These are phyloP conservation scores for Belgica antarctica DNA, from an alignment of 2,888 invertebrate genomes.

Conservation along the genomic window DNA sequence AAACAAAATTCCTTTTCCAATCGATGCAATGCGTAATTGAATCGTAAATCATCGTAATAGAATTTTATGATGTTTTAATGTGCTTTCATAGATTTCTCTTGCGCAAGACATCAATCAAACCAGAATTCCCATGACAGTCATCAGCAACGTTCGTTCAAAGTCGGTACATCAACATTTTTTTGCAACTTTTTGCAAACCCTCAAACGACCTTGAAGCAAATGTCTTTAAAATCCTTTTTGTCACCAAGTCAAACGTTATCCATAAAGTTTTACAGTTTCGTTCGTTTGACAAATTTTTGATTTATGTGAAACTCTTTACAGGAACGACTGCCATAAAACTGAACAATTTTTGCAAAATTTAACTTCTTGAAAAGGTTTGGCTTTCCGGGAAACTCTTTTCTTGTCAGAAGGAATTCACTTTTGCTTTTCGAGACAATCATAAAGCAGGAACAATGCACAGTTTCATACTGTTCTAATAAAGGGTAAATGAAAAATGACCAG, in stretches of 20 bases:
- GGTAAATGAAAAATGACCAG: constrained; percentile 19
- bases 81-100: constrained; percentile 46
- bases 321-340: neutral
- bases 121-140: neutral
- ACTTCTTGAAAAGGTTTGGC: constrained; percentile 31
- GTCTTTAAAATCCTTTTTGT: neutral
- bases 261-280: neutral
- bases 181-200: constrained; percentile 6
- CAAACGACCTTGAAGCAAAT: neutral
- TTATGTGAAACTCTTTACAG: too few relatives aligned
- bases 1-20: neutral
- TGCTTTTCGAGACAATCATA: neutral
- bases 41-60: constrained; percentile 47
- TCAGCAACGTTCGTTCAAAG: too few relatives aligned
- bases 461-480: constrained; percentile 10
- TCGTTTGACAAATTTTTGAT: neutral
- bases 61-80: constrained; percentile 47
- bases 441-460: neutral
- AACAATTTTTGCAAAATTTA: constrained; percentile 15
- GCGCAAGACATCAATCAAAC: constrained; percentile 16
- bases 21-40: constrained; percentile 30
- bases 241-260: neutral
- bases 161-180: neutral
- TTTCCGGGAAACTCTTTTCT: constrained; percentile 33
- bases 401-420: constrained; percentile 12